phyloP scores from a whole-genome alignment of 2,113 vertebrate species.

The Oreochromis niloticus region DNA sequence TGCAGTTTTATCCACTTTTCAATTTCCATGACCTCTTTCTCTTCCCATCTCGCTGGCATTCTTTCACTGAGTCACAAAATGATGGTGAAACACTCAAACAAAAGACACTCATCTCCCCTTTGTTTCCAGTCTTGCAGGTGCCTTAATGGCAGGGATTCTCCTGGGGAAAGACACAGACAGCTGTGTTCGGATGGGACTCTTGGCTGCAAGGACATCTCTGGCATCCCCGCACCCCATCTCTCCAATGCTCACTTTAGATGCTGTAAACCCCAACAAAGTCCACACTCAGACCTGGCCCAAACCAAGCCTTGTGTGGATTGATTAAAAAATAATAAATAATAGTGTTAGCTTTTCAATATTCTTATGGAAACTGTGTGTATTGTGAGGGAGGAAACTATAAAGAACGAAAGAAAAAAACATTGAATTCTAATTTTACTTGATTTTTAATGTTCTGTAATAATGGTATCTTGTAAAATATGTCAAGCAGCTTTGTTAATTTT shows the following conservation, averaged over 20 bases:
- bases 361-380: not conserved
- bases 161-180: conserved; percentile 68
- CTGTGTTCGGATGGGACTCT: conserved; percentile 78
- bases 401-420: not conserved
- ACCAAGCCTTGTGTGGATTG: conserved; percentile 55
- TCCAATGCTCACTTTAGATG: conserved; percentile 60
- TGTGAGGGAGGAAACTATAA: not conserved
- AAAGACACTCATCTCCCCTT: not conserved
- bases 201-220: conserved; percentile 76
- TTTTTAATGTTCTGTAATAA: not conserved
- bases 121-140: conserved; percentile 78
- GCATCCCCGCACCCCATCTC: conserved; percentile 73
- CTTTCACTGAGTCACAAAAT: not conserved
- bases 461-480: not conserved
- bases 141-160: conserved; percentile 79
- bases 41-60: not conserved
- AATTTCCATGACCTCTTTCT: not conserved
- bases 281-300: conserved; percentile 62
- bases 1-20: not conserved
- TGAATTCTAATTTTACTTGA: not conserved
- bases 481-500: not conserved
- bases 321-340: conserved; percentile 9
- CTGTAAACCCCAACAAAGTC: conserved; percentile 62
- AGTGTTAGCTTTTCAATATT: not conserved
- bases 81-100: not conserved